A percentile compares a stretch with the other conserved stretches of the same genome.
Conservation (phyloP, 2,888 invertebrate genomes). For the Eulithis prunata region DNA sequence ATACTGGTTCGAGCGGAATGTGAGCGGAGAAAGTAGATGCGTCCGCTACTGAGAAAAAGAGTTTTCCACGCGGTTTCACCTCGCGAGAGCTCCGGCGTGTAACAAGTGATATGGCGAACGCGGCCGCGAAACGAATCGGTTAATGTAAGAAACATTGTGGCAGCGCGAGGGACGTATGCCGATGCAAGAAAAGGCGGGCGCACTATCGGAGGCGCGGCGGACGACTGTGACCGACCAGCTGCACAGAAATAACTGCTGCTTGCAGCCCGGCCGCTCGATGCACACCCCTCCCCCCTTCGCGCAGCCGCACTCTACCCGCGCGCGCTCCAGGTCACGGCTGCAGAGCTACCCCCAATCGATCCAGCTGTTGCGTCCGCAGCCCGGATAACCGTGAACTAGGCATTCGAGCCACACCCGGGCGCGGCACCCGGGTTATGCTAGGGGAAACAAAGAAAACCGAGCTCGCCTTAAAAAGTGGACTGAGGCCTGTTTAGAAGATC, state of each 20-base stretch:
- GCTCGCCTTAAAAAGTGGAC: background rate
- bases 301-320: constrained; percentile 43
- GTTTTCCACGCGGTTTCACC: constrained; percentile 81
- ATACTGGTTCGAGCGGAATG: constrained; percentile 61
- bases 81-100: constrained; percentile 66
- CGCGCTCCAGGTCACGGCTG: constrained; percentile 76
- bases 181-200: constrained; percentile 66
- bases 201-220: constrained; percentile 71
- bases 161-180: constrained; percentile 56
- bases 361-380: constrained; percentile 74
- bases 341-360: constrained; percentile 73
- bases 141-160: constrained; percentile 27
- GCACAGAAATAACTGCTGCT: constrained; percentile 83
- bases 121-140: constrained; percentile 37
- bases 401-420: constrained; percentile 37
- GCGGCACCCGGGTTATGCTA: constrained; percentile 24
- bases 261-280: constrained; percentile 81
- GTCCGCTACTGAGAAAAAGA: constrained; percentile 78
- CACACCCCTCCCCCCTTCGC: constrained; percentile 51
- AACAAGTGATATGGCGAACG: constrained; percentile 65
- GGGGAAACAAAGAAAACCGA: constrained; percentile 13
- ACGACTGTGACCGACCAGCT: constrained; percentile 72
- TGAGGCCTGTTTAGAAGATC: no score
- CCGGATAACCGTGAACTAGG: constrained; percentile 61
- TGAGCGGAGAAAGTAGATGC: constrained; percentile 80